Base-by-base conservation (phyloP, 2,888 invertebrate genomes). In the Zhengitettix transpicula region DNA sequence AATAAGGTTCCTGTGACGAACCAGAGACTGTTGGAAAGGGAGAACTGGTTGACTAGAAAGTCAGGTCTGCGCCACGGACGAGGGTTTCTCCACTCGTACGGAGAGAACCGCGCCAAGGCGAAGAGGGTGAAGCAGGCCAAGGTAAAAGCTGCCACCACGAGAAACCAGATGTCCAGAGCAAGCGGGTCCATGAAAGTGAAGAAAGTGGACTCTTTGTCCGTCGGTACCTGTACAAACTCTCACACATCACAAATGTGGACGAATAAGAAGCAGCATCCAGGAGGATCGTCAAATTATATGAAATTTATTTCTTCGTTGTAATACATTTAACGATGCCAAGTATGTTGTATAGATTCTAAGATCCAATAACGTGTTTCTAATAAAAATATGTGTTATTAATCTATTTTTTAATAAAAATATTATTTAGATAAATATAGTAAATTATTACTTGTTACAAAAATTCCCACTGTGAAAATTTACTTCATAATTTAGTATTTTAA, bases 141-240 rank as follows among this genome's bases (percentile, higher is more conserved):
- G 62, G 82, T 72, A 68, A 82, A 83, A 44, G 82, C 82, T 11
- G 78, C 77, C 57, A 77, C 70, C 62, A 81, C 78, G 68, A 79
- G 80, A 59, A 83, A 70, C 84, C 85, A 85, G 53, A 84, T 82
- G 67, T 83, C 79, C 56, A 78, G 72, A 10, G 81, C 81, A 59
- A 84, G 72, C 0, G 84, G 84, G 61, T 78, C 78, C 69, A 84
- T 75, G 71, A 85, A 85, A 42, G 81, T 81, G 74, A 84, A 84
- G 65, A 72, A 80, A 69, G 74, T 79, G 65, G 75, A 80, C 70
- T 73, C 79, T 73, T 74, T 78, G 69, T 69, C 81, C 68, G 75
- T 81, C 65, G 79, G 78, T n/a, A 78, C 75, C 77, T 77, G 65
- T 58, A n/a, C 47, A 47, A n/a, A 12, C 47, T 12, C 47, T 12